Base-by-base conservation (phyloP, 2,797 vertebrate species). In the Malurus splendens region DNA sequence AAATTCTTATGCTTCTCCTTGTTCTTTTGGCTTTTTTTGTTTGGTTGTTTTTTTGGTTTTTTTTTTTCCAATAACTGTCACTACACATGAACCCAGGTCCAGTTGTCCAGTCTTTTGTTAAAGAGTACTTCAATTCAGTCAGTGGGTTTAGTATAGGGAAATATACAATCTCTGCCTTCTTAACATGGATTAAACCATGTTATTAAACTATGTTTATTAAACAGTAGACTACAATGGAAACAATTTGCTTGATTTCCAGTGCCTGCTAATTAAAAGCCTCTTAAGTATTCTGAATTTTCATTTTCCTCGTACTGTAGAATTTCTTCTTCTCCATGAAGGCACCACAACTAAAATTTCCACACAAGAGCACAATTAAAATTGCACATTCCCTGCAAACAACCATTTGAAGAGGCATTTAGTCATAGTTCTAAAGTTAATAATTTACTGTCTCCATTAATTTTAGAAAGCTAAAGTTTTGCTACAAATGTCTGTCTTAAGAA, bases 391-490 rank as follows among this genome's bases (percentile, higher is more conserved):
- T 72, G 66, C 22, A 91, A 93, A 82, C 38, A 85, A 70, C 18
- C 48, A 78, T 50, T 91, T 89, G 73, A 32, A 90, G 89, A 87
- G 64, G 25, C 73, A 89, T 83, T 90, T 87, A 91, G 59, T 62
- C 39, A 14, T 56, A 66, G 14, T 51, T 91, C 41, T 78, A 54
- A 89, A 90, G 79, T 91, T 95, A 95, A 89, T 89, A 93, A 90
- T 94, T 89, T 83, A 94, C 83, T 72, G 36, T 81, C 55, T 81
- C 79, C 76, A 92, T 91, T 87, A 89, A 92, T 89, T 86, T 91
- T 86, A 82, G 81, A 93, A 83, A 66, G 23, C 25, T 60, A 24
- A 89, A 78, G 60, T 38, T 87, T 94, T 79, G 24, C 79, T 83
- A 92, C 73, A 79, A 86, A 85, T 70, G 24, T 67, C 64, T 92